Evolutionary conservation across 2,113 vertebrate genomes (phyloP).

Genomic region (Turdus rufiventris): DNA sequence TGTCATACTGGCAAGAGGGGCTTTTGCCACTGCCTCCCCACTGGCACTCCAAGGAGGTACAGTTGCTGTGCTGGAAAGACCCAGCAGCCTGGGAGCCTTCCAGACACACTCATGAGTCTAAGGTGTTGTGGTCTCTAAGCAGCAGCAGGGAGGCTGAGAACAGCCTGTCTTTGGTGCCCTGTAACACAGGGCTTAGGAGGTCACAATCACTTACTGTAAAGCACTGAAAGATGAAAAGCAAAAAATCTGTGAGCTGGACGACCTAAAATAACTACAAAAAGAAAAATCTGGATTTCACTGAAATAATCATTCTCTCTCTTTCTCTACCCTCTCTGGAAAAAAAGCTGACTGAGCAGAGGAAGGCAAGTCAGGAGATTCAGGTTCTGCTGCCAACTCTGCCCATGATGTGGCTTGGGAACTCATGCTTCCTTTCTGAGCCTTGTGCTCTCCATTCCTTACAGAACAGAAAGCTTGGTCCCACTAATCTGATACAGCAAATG

Average conservation of each 20-base stretch:
- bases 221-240: neutral
- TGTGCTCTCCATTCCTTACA: neutral
- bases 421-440: neutral
- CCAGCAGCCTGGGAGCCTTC: neutral
- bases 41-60: neutral
- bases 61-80: neutral
- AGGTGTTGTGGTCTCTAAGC: neutral
- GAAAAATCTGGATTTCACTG: neutral
- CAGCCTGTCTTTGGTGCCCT: neutral
- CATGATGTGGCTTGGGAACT: neutral
- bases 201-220: neutral
- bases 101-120: neutral
- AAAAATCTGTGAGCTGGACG: neutral
- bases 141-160: neutral
- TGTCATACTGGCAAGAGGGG: neutral
- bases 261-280: neutral
- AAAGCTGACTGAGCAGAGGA: neutral
- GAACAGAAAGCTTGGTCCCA: neutral
- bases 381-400: neutral
- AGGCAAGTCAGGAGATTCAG: slow-evolving; percentile 5
- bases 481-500: neutral
- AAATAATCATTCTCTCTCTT: neutral
- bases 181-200: neutral
- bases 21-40: neutral
- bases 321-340: neutral